A percentile compares a stretch with the other conserved stretches of the same genome.
Evolutionary conservation across 2,888 invertebrate species (phyloP).

Genomic region (Nephrotoma flavescens): DNA sequence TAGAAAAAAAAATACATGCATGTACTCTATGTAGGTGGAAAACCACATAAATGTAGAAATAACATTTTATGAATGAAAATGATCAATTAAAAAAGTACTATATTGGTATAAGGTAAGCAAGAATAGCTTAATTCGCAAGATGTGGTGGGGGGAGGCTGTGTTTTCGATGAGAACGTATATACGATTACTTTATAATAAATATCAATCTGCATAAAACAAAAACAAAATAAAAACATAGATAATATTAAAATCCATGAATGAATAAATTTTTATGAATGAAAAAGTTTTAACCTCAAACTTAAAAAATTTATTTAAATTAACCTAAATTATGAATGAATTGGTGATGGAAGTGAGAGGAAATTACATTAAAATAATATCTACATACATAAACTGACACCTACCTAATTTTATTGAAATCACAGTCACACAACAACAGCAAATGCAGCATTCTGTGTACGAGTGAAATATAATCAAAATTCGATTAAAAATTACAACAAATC

Average conservation of each 20-base stretch:
- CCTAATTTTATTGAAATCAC: neutral
- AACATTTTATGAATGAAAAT: neutral
- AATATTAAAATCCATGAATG: neutral
- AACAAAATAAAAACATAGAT: neutral
- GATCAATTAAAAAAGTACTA: neutral
- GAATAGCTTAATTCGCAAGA: neutral
- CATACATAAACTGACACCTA: neutral
- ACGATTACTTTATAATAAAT: neutral
- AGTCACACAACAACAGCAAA: neutral
- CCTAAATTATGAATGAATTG: neutral
- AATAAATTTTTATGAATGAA: neutral
- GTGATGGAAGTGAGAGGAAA: neutral
- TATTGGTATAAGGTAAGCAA: neutral
- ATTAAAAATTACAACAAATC: neutral
- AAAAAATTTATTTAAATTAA: neutral
- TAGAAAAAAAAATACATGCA: neutral
- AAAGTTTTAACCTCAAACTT: neutral
- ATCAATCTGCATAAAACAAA: neutral
- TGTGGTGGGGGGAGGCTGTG: neutral
- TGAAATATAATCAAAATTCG: neutral
- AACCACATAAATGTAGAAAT: neutral
- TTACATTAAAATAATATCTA: neutral
- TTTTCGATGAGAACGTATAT: neutral
- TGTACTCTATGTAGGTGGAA: neutral
- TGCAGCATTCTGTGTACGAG: neutral